These are phyloP conservation scores for Pyxicephalus adspersus DNA, from an alignment of 2,113 vertebrate genomes.

Conservation along the genomic window DNA sequence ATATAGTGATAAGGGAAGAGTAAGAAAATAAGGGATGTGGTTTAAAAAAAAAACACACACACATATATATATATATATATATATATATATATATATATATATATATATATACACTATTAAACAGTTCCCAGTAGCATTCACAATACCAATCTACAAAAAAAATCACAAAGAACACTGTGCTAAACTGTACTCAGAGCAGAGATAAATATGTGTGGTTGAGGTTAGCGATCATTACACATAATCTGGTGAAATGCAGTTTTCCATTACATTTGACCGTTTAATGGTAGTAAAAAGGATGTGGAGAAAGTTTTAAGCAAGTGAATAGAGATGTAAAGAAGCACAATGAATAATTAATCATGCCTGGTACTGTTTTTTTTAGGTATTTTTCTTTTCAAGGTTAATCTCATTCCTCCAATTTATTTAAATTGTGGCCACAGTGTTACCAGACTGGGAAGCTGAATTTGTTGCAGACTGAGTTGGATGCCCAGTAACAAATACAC, in stretches of 20 bases:
- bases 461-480: neutral
- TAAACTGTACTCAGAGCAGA: no score
- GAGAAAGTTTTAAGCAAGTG: neutral
- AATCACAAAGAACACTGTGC: no score
- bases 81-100: no score
- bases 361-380: neutral
- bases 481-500: neutral
- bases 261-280: conserved; percentile 18
- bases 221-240: neutral
- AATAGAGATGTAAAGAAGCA: conserved; percentile 23
- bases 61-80: no score
- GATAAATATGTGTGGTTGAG: neutral
- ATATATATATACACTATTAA: no score
- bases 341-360: conserved; percentile 21
- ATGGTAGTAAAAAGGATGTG: conserved; percentile 13
- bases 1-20: no score
- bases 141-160: no score
- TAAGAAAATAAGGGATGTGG: no score
- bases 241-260: conserved; percentile 5
- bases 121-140: no score
- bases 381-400: conserved; percentile 34
- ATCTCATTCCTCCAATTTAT: conserved; percentile 19
- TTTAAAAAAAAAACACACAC: no score
- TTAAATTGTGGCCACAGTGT: conserved; percentile 18
- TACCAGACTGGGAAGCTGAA: conserved; percentile 1